Conservation (phyloP, 2,888 invertebrate genomes). For the Asteroscopus sphinx region DNA sequence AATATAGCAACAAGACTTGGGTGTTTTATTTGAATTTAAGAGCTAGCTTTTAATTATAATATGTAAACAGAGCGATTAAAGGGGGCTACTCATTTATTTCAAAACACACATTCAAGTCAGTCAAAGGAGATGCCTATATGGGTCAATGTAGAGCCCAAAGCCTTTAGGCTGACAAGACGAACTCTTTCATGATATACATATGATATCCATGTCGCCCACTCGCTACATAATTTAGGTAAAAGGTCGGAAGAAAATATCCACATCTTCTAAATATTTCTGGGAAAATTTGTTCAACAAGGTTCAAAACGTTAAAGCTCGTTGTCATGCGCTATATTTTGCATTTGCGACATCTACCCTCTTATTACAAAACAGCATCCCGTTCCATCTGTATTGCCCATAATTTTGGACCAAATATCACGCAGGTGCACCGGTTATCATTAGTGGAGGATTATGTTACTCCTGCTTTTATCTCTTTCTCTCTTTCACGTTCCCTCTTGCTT, state of each 20-base stretch:
- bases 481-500: slow-evolving; percentile 34
- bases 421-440: slow-evolving; percentile 85
- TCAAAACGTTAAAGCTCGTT: slow-evolving; percentile 36
- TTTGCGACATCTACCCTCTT: slow-evolving; percentile 56
- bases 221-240: slow-evolving; percentile 1
- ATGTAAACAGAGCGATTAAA: slow-evolving; percentile 3
- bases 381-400: slow-evolving; percentile 72
- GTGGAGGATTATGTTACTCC: slow-evolving; percentile 78
- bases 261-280: slow-evolving; percentile 19
- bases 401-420: slow-evolving; percentile 74
- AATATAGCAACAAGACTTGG: too few relatives aligned
- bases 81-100: slow-evolving; percentile 1
- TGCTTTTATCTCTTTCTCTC: slow-evolving; percentile 61
- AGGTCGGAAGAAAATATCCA: too few relatives aligned
- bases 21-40: too few relatives aligned
- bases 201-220: background rate
- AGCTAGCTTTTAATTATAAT: background rate
- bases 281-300: slow-evolving; percentile 18
- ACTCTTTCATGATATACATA: too few relatives aligned
- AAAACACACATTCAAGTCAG: slow-evolving; percentile 16
- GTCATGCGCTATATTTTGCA: slow-evolving; percentile 46
- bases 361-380: slow-evolving; percentile 63
- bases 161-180: slow-evolving; percentile 4
- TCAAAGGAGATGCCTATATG: slow-evolving; percentile 15
- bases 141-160: slow-evolving; percentile 15